phyloP scores from a whole-genome alignment of 2,888 invertebrate species.

The Cosmia pyralina region DNA sequence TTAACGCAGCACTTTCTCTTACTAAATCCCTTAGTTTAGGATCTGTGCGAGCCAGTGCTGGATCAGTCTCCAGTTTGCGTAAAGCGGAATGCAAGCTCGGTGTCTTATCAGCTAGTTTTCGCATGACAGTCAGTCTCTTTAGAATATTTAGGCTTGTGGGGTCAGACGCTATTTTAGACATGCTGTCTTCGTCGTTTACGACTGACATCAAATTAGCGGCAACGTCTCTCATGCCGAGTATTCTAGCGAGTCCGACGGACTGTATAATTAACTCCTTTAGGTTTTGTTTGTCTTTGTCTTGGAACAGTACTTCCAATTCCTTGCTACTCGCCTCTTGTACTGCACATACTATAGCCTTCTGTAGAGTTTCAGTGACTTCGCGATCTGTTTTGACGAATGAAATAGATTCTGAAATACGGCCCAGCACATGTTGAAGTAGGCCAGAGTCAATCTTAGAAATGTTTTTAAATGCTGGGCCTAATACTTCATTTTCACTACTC shows the following conservation, averaged over 20 bases:
- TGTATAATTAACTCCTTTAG: slow-evolving; percentile 89
- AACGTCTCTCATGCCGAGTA: slow-evolving; percentile 92
- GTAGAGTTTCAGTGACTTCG: slow-evolving; percentile 92
- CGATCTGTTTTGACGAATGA: slow-evolving; percentile 91
- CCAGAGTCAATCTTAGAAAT: slow-evolving; percentile 91
- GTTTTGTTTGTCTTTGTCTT: slow-evolving; percentile 85
- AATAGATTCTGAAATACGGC: slow-evolving; percentile 91
- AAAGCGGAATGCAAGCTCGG: slow-evolving; percentile 91
- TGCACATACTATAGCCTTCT: slow-evolving; percentile 92
- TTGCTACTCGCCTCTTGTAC: slow-evolving; percentile 91
- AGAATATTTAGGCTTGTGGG: slow-evolving; percentile 91
- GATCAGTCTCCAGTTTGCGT: slow-evolving; percentile 91
- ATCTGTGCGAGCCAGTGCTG: slow-evolving; percentile 92
- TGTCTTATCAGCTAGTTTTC: slow-evolving; percentile 92
- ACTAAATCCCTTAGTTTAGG: slow-evolving; percentile 93
- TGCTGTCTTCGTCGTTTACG: slow-evolving; percentile 89
- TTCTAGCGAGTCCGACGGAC: slow-evolving; percentile 92
- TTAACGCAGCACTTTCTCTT: slow-evolving; percentile 93
- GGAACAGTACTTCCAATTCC: slow-evolving; percentile 89
- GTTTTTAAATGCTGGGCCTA: slow-evolving; percentile 92
- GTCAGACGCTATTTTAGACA: slow-evolving; percentile 90
- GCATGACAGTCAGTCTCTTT: slow-evolving; percentile 93
- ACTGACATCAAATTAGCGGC: slow-evolving; percentile 89
- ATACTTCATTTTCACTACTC: slow-evolving; percentile 91
- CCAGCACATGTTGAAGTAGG: slow-evolving; percentile 90